Conservation (phyloP, 2,113 vertebrate species). For the Picathartes gymnocephalus region DNA sequence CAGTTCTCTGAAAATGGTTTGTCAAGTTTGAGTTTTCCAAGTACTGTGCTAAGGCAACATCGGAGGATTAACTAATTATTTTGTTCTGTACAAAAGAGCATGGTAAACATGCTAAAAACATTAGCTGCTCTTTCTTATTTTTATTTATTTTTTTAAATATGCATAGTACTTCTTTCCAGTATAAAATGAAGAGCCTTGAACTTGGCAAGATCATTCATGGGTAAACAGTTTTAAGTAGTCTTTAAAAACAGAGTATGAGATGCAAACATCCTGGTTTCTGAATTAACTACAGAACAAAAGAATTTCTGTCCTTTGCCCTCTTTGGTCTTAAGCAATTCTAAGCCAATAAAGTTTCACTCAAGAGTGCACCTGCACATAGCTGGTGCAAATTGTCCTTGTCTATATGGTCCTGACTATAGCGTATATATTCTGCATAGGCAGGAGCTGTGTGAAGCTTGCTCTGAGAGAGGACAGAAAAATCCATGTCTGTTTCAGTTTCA, state of each 20-base stretch:
- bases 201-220: not conserved
- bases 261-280: not conserved
- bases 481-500: not conserved
- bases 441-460: not conserved
- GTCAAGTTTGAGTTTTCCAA: slow-evolving; percentile 32
- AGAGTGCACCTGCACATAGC: slow-evolving; percentile 22
- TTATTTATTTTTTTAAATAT: not conserved
- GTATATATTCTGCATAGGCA: not conserved
- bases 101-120: not conserved
- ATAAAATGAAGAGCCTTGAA: not conserved
- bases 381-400: not conserved
- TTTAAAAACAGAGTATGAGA: slow-evolving; percentile 8
- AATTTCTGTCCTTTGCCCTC: not conserved
- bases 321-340: slow-evolving; percentile 33
- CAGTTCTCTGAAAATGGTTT: slow-evolving; percentile 16
- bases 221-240: slow-evolving; percentile 29
- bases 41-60: slow-evolving; percentile 3
- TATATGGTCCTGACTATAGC: not conserved
- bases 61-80: slow-evolving; percentile 43
- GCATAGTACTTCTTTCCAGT: not conserved
- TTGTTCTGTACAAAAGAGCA: slow-evolving; percentile 23
- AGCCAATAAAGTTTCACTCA: not conserved
- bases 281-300: slow-evolving; percentile 22
- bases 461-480: not conserved
- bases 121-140: not conserved